Evolutionary conservation across 2,113 vertebrate genomes (phyloP).

Genomic region (Copsychus sechellarum): DNA sequence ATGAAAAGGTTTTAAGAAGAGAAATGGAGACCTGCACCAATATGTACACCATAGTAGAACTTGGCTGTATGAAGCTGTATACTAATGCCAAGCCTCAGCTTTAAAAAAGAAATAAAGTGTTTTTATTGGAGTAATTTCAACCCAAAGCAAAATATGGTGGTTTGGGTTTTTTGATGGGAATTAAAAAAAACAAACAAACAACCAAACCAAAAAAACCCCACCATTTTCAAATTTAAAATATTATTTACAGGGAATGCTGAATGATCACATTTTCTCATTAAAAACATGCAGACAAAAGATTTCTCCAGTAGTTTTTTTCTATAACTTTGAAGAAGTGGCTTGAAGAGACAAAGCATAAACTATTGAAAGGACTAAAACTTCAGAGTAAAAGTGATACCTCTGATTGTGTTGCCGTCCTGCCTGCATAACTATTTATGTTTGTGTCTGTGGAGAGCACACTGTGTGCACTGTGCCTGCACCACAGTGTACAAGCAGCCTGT

Average conservation of each 20-base stretch:
- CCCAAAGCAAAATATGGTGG: not conserved
- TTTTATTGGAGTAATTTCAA: not conserved
- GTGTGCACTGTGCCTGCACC: fast-evolving
- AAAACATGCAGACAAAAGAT: not conserved
- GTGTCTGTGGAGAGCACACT: fast-evolving
- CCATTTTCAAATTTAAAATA: not conserved
- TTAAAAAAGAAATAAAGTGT: not conserved
- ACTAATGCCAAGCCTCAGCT: not conserved
- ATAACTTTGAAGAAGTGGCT: not conserved
- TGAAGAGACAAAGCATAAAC: not conserved
- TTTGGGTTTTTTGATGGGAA: not conserved
- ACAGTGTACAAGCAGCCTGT: not conserved
- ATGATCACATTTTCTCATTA: not conserved
- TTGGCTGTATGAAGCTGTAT: not conserved
- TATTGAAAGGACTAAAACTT: not conserved
- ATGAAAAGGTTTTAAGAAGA: not conserved
- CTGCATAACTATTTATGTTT: not conserved
- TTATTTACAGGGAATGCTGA: not conserved
- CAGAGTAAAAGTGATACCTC: not conserved
- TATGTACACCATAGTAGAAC: not conserved
- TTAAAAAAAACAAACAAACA: no score
- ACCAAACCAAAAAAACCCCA: fast-evolving
- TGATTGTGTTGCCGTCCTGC: not conserved
- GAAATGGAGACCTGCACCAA: not conserved
- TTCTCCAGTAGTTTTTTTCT: not conserved